A percentile compares a stretch with the other conserved stretches of the same genome.
Evolutionary conservation across 2,113 vertebrate genomes (phyloP).

Genomic region (Thryonomys swinderianus): DNA sequence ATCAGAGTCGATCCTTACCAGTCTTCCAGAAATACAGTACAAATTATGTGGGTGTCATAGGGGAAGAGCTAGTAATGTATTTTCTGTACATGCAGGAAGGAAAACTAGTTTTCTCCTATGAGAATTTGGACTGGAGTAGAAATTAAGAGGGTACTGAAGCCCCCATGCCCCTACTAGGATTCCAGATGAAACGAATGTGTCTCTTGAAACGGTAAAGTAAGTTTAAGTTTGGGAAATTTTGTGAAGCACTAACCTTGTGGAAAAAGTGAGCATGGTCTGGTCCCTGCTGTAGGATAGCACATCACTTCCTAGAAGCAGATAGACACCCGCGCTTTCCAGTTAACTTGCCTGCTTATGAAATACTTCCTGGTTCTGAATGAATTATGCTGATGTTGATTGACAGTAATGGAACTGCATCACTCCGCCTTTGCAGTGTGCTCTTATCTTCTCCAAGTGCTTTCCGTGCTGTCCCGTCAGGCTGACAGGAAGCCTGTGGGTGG

Average conservation of each 20-base stretch:
- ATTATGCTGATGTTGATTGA: conserved; percentile 58
- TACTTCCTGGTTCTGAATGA: conserved; percentile 24
- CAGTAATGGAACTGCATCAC: conserved; percentile 53
- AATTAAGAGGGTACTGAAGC: neutral
- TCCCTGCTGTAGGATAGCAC: neutral
- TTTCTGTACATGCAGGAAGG: neutral
- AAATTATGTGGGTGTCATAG: neutral
- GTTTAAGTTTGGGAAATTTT: neutral
- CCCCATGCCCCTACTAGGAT: neutral
- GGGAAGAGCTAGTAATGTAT: neutral
- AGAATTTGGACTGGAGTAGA: neutral
- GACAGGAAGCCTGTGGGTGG: neutral
- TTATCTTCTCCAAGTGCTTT: conserved; percentile 62
- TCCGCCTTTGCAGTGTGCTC: conserved; percentile 31
- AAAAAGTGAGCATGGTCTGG: neutral
- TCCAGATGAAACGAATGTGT: neutral
- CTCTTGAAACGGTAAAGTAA: neutral
- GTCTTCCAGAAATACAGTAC: conserved; percentile 1
- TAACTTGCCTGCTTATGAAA: conserved; percentile 2
- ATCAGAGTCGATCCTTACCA: neutral
- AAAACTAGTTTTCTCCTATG: neutral
- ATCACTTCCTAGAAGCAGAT: neutral
- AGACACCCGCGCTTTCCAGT: neutral
- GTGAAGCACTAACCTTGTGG: neutral
- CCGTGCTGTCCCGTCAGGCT: neutral